These are phyloP conservation scores for Iphiclides podalirius DNA, from an alignment of 2,888 invertebrate genomes.

Conservation along the genomic window DNA sequence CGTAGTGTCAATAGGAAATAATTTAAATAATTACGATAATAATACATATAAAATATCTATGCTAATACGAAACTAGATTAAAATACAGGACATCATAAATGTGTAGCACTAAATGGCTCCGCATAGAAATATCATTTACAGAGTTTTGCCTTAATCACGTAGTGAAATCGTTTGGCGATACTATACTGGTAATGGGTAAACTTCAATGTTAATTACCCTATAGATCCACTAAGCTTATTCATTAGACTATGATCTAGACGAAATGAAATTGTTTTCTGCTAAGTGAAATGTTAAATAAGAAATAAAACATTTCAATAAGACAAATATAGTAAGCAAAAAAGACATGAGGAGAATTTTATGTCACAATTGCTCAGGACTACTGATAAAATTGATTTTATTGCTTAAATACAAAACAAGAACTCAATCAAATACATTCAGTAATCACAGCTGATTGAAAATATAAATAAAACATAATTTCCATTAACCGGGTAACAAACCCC, in stretches of 20 bases:
- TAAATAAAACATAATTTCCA: neutral
- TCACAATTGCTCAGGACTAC: too few species aligned
- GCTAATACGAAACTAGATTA: too few species aligned
- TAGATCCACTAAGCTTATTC: neutral
- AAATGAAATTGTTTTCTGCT: too few species aligned
- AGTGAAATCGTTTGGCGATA: neutral
- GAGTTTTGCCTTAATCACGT: neutral
- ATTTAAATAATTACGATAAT: neutral
- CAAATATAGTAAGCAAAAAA: too few species aligned
- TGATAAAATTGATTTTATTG: slow-evolving; percentile 1
- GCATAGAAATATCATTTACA: neutral
- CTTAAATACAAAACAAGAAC: neutral
- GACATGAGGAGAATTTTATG: too few species aligned
- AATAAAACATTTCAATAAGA: too few species aligned
- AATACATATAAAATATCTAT: neutral
- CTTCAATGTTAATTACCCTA: neutral
- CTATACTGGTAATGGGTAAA: neutral
- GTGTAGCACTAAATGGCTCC: too few species aligned
- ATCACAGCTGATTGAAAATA: slow-evolving; percentile 13
- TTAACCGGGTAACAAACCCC: too few species aligned
- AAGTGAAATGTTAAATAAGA: too few species aligned
- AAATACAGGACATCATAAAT: too few species aligned
- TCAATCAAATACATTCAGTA: neutral
- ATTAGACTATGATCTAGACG: too few species aligned
- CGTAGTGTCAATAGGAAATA: neutral